phyloP scores from a whole-genome alignment of 2,888 invertebrate species.

The Acrobasis suavella region DNA sequence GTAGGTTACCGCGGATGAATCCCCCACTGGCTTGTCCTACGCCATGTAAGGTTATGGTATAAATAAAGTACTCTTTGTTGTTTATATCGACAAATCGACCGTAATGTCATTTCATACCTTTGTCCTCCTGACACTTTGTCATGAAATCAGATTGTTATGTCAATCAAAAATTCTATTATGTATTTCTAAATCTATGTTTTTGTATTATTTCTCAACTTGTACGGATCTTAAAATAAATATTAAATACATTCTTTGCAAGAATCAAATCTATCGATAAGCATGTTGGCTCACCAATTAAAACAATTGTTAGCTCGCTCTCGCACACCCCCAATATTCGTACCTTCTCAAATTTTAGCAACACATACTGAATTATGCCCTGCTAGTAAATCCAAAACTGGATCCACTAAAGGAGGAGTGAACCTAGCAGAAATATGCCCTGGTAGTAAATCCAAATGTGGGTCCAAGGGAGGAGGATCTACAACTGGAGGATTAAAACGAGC shows the following conservation, averaged over 20 bases:
- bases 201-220: not conserved
- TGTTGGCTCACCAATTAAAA: slow-evolving; percentile 9
- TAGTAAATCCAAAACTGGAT: not conserved
- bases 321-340: slow-evolving; percentile 23
- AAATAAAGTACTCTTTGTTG: no score
- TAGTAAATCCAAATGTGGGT: slow-evolving; percentile 13
- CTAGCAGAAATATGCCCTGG: slow-evolving; percentile 35
- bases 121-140: no score
- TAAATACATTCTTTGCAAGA: not conserved
- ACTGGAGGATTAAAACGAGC: slow-evolving; percentile 42
- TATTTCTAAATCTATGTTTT: no score
- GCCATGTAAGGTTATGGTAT: no score
- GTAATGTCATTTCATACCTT: no score
- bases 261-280: not conserved
- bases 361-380: slow-evolving; percentile 36
- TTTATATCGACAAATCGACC: no score
- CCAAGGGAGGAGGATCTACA: not conserved
- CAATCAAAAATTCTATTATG: no score
- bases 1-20: no score
- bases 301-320: not conserved
- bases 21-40: no score
- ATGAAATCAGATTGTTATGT: no score
- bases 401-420: no score
- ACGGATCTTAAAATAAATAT: no score
- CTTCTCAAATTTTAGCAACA: slow-evolving; percentile 31